Evolutionary conservation across 1,140 invertebrate genomes (phyloP).

Genomic region (Heliconius congener): DNA sequence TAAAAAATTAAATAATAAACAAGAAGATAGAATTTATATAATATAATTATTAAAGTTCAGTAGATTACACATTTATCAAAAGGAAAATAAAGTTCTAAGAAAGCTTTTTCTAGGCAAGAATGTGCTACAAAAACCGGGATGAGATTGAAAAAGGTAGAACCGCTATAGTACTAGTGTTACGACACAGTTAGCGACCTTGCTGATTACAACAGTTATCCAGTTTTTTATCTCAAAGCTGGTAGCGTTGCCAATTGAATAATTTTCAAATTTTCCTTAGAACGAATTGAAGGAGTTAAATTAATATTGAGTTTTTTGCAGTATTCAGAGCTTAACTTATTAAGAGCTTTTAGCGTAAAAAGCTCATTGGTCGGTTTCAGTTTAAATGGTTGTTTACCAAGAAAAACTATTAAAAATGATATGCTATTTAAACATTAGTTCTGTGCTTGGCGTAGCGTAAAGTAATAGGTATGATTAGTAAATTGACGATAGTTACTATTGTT

Average conservation of each 20-base stretch:
- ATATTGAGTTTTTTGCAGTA: not conserved
- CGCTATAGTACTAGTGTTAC: not conserved
- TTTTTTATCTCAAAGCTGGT: not conserved
- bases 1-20: too few relatives aligned
- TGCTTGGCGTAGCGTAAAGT: not conserved
- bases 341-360: constrained; percentile 4
- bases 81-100: not conserved
- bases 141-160: not conserved
- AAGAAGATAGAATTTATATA: too few relatives aligned
- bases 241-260: not conserved
- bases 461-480: not conserved
- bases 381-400: not conserved
- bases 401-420: not conserved
- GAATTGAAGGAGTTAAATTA: not conserved
- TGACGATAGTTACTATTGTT: too few relatives aligned
- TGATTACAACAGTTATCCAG: not conserved
- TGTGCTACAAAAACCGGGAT: not conserved
- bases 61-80: not conserved
- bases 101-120: not conserved
- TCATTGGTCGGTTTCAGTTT: not conserved
- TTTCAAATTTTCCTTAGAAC: constrained; percentile 3
- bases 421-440: not conserved
- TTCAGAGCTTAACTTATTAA: not conserved
- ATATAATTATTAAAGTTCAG: not conserved
- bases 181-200: constrained; percentile 13